A percentile compares a stretch with the other conserved stretches of the same genome.
Conservation (phyloP, 2,113 vertebrate genomes). For the Nicator chloris region DNA sequence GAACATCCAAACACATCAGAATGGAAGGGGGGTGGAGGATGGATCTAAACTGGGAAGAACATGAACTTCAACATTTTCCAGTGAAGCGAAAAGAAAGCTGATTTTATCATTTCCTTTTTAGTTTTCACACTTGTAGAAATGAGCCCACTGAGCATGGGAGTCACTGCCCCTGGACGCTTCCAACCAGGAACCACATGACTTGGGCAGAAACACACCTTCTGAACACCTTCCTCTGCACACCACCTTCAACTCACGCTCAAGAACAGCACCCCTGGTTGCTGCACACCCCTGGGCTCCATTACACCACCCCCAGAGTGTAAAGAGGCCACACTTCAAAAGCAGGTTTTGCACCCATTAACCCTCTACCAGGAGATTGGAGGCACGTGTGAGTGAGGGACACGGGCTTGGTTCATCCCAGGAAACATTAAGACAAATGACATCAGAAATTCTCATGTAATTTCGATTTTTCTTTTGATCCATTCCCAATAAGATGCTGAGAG, state of each 20-base stretch:
- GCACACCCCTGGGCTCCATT: not conserved
- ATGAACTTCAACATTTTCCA: not conserved
- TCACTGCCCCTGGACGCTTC: not conserved
- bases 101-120: not conserved
- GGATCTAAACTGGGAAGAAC: not conserved
- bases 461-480: constrained; percentile 37
- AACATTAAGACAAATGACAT: constrained; percentile 17
- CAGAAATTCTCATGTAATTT: not conserved
- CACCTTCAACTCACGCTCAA: not conserved
- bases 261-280: not conserved
- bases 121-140: not conserved
- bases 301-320: not conserved
- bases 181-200: not conserved
- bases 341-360: not conserved
- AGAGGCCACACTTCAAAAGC: not conserved
- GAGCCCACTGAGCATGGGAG: not conserved
- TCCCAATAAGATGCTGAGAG: constrained; percentile 1
- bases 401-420: not conserved
- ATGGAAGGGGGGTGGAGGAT: not conserved
- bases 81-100: not conserved
- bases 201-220: not conserved
- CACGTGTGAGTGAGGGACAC: not conserved
- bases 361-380: not conserved
- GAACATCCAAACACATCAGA: constrained; percentile 28
- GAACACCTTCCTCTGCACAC: not conserved